Evolutionary conservation across 2,888 invertebrate genomes (phyloP).

Genomic region (Dendrolimus pini): DNA sequence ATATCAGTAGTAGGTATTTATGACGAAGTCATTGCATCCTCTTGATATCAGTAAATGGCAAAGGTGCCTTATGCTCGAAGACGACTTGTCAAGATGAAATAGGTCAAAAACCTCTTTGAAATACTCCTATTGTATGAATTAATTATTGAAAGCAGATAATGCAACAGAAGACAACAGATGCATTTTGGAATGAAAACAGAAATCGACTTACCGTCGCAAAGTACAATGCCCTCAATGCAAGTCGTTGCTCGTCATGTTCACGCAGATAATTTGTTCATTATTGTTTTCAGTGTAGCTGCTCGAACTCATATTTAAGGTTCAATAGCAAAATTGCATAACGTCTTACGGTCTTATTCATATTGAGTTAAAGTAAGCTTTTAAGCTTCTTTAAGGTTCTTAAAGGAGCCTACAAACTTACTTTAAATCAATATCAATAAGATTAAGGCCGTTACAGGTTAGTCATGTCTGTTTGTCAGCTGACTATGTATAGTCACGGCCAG

Average conservation of each 20-base stretch:
- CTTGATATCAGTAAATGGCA: constrained; percentile 5
- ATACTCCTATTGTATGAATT: constrained; percentile 31
- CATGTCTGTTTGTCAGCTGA: no score
- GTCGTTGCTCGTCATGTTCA: constrained; percentile 32
- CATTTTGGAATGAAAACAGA: constrained; percentile 40
- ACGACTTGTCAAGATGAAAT: constrained; percentile 11
- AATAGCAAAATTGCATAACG: constrained; percentile 3
- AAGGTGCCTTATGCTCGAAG: constrained; percentile 5
- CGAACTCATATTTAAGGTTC: constrained; percentile 9
- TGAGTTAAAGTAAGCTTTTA: no score
- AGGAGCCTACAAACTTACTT: no score
- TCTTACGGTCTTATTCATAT: no score
- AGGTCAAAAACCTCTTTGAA: constrained; percentile 32
- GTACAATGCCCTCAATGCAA: constrained; percentile 42
- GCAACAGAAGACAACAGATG: constrained; percentile 35
- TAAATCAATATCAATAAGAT: no score
- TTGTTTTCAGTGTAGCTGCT: constrained; percentile 28
- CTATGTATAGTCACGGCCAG: no score
- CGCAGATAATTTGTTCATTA: constrained; percentile 33
- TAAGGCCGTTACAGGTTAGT: no score
- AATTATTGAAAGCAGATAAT: constrained; percentile 30
- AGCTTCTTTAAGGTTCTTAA: no score
- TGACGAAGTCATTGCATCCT: constrained; percentile 4
- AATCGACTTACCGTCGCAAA: constrained; percentile 40
- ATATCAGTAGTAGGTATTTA: constrained; percentile 1